Base-by-base conservation (phyloP, 2,888 invertebrate species). In the Harmothoe impar region DNA sequence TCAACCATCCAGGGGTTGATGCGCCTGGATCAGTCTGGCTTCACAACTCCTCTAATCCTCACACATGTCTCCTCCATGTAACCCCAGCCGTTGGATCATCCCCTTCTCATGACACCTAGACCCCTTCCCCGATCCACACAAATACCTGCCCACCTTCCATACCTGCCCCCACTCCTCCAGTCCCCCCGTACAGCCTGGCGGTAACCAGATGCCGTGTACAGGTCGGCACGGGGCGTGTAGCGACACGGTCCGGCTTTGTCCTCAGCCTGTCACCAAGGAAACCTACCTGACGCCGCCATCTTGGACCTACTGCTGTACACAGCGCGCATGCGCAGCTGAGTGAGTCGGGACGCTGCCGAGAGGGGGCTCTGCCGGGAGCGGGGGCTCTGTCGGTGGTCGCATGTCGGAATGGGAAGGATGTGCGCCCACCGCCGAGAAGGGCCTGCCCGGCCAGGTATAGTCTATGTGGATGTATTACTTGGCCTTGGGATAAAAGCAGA, bases 351-450 rank as follows among this genome's bases (percentile, higher is more conserved):
- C 72, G 31, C 29, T 20, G 72, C 31, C n/a, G 25, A 25, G 0
- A 25, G 72, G 25, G 72, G 29, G 29, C 72, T 3, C 62, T 12
- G 1, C 23, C 3, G 20, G 62, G 23, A 62, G 62, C 3, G 23
- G 62, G 62, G 62, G 62, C 62, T 20, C 62, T 15, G 15, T n/a
- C 23, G 20, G 20, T n/a, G 23, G 29, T 72, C 25, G 72, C 72
- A 72, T 72, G 72, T 72, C 29, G 72, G 72, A 29, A 72, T 72
- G 72, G 72, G 72, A 29, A 72, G 72, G 72, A 72, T 72, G 72
- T 25, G 25, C 5, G n/a, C n/a, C n/a, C 23, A n/a, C 62, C 62
- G 62, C 62, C 62, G 23, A 5, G 43, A 43, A 43, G 10, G 43
- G 5, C 43, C 43, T 43, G 5, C 43, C 43, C 3, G 43, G 43